These are phyloP conservation scores for Phthorimaea operculella DNA, from an alignment of 1,140 invertebrate genomes.

Conservation along the genomic window DNA sequence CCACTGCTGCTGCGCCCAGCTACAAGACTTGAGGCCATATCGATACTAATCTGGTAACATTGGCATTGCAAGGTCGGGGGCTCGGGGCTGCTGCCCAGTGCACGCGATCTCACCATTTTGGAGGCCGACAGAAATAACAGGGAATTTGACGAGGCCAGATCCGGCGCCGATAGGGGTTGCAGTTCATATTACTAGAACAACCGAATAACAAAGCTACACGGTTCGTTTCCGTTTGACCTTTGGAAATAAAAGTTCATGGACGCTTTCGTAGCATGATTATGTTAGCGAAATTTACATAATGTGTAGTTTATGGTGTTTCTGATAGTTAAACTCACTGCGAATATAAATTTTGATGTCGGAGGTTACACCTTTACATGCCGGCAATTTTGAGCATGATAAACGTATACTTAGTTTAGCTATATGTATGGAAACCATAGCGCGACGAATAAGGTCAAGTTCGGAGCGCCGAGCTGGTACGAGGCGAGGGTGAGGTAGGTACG, in stretches of 20 bases:
- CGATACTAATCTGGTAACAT: neutral
- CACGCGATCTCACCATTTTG: conserved; percentile 2
- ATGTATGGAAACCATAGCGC: too few relatives aligned
- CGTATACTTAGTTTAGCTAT: too few relatives aligned
- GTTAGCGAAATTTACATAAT: too few relatives aligned
- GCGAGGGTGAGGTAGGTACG: neutral
- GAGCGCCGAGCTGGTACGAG: conserved; percentile 12
- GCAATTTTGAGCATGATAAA: too few relatives aligned
- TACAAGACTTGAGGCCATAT: neutral
- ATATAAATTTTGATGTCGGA: too few relatives aligned
- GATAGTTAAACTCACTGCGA: too few relatives aligned
- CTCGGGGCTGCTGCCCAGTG: neutral
- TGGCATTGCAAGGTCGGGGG: neutral
- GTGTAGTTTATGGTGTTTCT: too few relatives aligned
- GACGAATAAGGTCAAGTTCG: conserved; percentile 28
- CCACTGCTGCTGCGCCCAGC: neutral
- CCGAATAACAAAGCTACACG: neutral
- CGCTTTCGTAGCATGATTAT: neutral
- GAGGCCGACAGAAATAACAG: neutral
- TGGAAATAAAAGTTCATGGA: neutral
- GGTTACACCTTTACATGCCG: too few relatives aligned
- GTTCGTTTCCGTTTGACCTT: neutral
- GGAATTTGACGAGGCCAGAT: conserved; percentile 3
- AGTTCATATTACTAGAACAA: neutral
- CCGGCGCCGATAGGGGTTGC: neutral